phyloP scores from a whole-genome alignment of 37 sponge, comb jelly and placozoan species.

The Chondrilla cf. caribensis region DNA sequence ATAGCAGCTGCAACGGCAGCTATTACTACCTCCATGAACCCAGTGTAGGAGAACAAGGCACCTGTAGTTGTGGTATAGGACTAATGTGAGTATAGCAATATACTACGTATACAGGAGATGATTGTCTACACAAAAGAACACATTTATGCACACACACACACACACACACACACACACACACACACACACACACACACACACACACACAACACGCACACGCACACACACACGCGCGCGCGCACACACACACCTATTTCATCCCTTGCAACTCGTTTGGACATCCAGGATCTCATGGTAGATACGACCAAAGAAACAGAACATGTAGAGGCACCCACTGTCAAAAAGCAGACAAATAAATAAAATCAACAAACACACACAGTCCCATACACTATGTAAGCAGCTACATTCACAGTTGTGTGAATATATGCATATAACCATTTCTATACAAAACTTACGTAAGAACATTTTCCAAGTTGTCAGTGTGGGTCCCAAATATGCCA shows the following conservation, averaged over 20 bases:
- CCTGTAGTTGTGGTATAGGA: too few species aligned
- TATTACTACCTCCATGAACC: background rate
- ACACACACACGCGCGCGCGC: background rate
- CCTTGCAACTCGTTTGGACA: conserved; percentile 34
- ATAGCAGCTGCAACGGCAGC: background rate
- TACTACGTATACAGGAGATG: too few species aligned
- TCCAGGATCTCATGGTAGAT: conserved; percentile 32
- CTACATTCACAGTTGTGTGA: background rate
- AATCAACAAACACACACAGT: too few species aligned
- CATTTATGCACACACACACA: conserved; percentile 7
- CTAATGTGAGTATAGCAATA: too few species aligned
- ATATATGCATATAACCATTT: background rate
- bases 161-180: background rate
- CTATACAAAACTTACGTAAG: conserved; percentile 29
- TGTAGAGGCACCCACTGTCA: conserved; percentile 24
- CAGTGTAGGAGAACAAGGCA: background rate
- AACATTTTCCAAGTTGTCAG: conserved; percentile 45
- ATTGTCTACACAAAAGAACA: background rate
- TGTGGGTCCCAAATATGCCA: background rate
- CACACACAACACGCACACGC: too few species aligned
- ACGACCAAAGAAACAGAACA: conserved; percentile 24
- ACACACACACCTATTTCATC: conserved; percentile 35
- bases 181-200: background rate
- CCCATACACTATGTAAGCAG: background rate
- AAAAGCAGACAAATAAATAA: background rate